phyloP scores from a whole-genome alignment of 2,888 invertebrate genomes.

The Unio delphinus region DNA sequence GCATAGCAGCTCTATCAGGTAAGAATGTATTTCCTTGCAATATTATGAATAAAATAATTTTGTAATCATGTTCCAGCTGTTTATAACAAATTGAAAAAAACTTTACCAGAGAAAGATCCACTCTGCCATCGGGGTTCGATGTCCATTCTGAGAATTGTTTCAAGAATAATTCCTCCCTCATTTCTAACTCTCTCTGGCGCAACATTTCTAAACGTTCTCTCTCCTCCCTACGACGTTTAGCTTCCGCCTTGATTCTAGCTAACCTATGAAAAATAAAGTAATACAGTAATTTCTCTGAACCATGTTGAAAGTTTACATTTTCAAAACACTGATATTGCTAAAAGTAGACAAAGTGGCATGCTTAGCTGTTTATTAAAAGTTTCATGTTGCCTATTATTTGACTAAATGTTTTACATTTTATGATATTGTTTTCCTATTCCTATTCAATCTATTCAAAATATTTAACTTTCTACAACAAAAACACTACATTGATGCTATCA shows the following conservation, averaged over 20 bases:
- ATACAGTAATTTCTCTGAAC: not conserved
- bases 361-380: too few species aligned
- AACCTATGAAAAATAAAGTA: constrained; percentile 42
- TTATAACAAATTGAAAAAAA: not conserved
- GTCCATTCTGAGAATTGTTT: constrained; percentile 67
- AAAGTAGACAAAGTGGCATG: not conserved
- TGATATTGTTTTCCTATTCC: too few species aligned
- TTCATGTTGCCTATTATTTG: too few species aligned
- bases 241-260: constrained; percentile 68
- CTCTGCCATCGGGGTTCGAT: constrained; percentile 44
- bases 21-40: too few species aligned
- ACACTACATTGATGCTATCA: too few species aligned
- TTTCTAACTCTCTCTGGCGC: constrained; percentile 49
- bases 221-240: constrained; percentile 62
- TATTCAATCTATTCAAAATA: too few species aligned
- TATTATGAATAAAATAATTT: too few species aligned
- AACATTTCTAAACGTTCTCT: constrained; percentile 56
- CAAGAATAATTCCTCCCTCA: constrained; percentile 52
- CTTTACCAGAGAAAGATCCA: constrained; percentile 66
- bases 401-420: too few species aligned
- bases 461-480: too few species aligned
- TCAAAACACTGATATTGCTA: not conserved
- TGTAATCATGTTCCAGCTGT: too few species aligned
- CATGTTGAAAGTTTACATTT: not conserved
- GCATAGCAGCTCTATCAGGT: too few species aligned